Percentiles rank a stretch among this genome's conserved stretches.
phyloP scores from a whole-genome alignment of 2,113 vertebrate genomes.

The Tinamus guttatus region DNA sequence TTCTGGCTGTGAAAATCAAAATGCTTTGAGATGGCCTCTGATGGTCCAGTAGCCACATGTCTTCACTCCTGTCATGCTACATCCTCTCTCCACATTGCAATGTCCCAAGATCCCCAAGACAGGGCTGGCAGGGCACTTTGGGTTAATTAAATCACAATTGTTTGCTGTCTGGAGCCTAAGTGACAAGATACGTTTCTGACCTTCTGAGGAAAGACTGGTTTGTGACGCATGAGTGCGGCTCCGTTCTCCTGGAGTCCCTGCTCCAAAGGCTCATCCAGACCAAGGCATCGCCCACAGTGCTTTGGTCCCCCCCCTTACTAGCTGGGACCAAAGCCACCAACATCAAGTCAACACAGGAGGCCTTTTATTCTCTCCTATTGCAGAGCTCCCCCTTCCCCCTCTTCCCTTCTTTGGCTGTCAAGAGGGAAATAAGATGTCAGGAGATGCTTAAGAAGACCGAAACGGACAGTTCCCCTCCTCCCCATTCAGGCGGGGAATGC shows the following conservation, averaged over 20 bases:
- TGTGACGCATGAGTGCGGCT: neutral
- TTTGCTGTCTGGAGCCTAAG: slow-evolving; percentile 38
- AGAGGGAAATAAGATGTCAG: slow-evolving; percentile 28
- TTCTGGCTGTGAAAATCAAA: neutral
- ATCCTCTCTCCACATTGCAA: neutral
- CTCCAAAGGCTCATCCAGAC: rapidly evolving
- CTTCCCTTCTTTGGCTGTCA: neutral
- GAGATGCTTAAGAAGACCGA: neutral
- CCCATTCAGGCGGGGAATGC: neutral
- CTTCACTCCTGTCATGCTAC: neutral
- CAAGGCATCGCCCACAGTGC: neutral
- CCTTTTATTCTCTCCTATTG: neutral
- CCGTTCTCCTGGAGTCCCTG: neutral
- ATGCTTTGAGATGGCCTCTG: slow-evolving; percentile 26
- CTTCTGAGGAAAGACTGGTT: neutral
- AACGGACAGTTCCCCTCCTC: slow-evolving; percentile 37
- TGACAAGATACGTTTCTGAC: slow-evolving; percentile 30
- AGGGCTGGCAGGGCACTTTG: neutral
- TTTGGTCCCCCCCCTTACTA: neutral
- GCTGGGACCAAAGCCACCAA: neutral
- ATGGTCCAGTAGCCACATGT: rapidly evolving
- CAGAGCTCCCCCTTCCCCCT: neutral
- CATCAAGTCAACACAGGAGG: rapidly evolving
- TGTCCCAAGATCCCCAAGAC: neutral
- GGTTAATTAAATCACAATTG: slow-evolving; percentile 48